Base-by-base conservation (phyloP, 1,140 invertebrate genomes). In the Sycophaga agraensis region DNA sequence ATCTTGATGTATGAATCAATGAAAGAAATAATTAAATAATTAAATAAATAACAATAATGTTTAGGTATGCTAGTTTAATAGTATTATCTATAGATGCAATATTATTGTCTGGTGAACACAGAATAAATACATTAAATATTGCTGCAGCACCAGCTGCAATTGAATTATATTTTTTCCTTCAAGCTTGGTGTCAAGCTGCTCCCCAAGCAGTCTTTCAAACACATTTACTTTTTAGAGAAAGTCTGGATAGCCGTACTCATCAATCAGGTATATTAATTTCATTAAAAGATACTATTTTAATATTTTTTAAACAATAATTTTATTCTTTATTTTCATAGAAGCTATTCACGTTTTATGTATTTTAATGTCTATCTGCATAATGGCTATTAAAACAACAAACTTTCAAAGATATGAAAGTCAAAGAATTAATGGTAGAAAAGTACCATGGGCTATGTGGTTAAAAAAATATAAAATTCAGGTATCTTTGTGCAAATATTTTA, bases 361-460 rank as follows among this genome's bases (percentile, higher is more conserved):
- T 31, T 66, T 87, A 4, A 83, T 87, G 59, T 87, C 88, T 3
- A 77, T 88, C 31, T 75, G 88, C 28, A 82, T 88, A 70, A 79
- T 90, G 73, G 85, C 89, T 0, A 83, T 84, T 56, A 85, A 86
- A 31, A 88, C 88, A 12, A 85, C 86, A 9, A 82, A 83, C 17
- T 91, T 89, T 68, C 87, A 90, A 75, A 83, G 89, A 73, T 91
- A 90, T 68, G 89, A 89, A 76, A 86, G 88, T 63, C 88, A 91
- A 76, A 87, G 88, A 66, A 65, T 88, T n/a, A 85, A 85, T 63
- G 89, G 89, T 4, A 82, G 85, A 42, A 83, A 84, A 70, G 86
- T 90, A 73, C 89, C 89, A 11, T 91, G 89, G 89, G 83, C 81
- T 26, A 84, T 79, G 73, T 79, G 78, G 77, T 66, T 79, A 26